phyloP scores from a whole-genome alignment of 2,797 vertebrate genomes.

The Bucorvus abyssinicus region DNA sequence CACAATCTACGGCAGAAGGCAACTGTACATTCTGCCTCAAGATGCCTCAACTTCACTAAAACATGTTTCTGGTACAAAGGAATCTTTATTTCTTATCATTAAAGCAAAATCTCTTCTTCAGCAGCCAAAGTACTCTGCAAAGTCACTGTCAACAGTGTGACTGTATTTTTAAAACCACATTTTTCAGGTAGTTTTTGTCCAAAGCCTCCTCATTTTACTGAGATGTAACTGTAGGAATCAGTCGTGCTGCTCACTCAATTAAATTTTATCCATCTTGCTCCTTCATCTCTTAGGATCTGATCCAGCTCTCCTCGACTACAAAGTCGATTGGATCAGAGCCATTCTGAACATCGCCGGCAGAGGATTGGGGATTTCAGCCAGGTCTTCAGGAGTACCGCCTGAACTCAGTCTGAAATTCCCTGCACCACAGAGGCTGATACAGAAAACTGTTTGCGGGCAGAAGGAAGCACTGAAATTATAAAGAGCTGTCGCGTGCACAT shows the following conservation, averaged over 20 bases:
- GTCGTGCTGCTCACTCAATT: slow-evolving; percentile 30
- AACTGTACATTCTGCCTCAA: background rate
- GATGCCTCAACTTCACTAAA: slow-evolving; percentile 11
- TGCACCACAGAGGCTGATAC: background rate
- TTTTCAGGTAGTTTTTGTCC: slow-evolving; percentile 45
- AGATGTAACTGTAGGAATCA: slow-evolving; percentile 40
- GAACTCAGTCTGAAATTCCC: slow-evolving; percentile 31
- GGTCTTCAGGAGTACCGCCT: slow-evolving; percentile 27
- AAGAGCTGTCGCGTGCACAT: background rate
- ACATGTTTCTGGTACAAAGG: background rate
- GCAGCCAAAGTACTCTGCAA: slow-evolving; percentile 13
- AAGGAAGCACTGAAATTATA: slow-evolving; percentile 49
- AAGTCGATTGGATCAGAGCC: background rate
- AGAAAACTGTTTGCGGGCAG: slow-evolving; percentile 12
- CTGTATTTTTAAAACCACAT: background rate
- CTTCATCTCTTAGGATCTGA: slow-evolving; percentile 22
- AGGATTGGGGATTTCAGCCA: slow-evolving; percentile 50
- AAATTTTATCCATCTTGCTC: slow-evolving; percentile 40
- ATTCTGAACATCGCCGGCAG: slow-evolving; percentile 4
- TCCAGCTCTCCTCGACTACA: slow-evolving; percentile 48
- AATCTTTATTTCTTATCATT: slow-evolving; percentile 25
- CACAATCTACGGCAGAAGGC: background rate
- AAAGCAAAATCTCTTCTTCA: slow-evolving; percentile 11
- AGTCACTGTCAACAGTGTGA: slow-evolving; percentile 26
- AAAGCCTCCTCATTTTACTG: slow-evolving; percentile 49